Evolutionary conservation across 2,797 vertebrate genomes (phyloP).

Genomic region (Tragopan temminckii): DNA sequence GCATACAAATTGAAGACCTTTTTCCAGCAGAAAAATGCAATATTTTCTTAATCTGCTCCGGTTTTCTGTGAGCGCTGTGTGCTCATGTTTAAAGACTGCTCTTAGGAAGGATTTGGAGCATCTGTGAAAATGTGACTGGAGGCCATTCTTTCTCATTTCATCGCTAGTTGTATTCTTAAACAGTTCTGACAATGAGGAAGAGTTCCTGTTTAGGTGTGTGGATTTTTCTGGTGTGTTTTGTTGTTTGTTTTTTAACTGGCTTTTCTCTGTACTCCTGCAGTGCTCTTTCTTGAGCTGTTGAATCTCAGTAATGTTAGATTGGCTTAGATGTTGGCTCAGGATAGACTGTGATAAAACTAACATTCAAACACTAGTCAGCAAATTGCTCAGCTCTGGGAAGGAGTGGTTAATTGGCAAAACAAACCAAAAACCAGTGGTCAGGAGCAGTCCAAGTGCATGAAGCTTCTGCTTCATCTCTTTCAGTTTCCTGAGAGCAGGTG

Average conservation of each 20-base stretch:
- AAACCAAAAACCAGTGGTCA: not conserved
- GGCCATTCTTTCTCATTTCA: not conserved
- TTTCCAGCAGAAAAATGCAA: not conserved
- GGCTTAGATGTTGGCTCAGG: not conserved
- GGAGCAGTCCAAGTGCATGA: not conserved
- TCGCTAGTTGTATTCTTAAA: not conserved
- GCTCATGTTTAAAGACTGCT: not conserved
- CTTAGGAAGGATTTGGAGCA: not conserved
- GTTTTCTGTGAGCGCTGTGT: not conserved
- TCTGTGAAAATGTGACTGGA: not conserved
- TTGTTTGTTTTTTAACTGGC: not conserved
- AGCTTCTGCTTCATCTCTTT: not conserved
- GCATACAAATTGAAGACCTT: not conserved
- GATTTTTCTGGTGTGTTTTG: not conserved
- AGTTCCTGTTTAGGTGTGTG: not conserved
- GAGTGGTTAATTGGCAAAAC: not conserved
- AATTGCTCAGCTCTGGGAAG: not conserved
- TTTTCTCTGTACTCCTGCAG: accelerated
- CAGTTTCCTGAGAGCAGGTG: not conserved
- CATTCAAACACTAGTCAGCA: not conserved
- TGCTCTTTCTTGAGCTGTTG: not conserved
- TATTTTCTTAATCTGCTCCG: not conserved
- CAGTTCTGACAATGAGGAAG: not conserved
- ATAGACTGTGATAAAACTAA: not conserved
- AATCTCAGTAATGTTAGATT: not conserved